A percentile compares a stretch with the other conserved stretches of the same genome.
Conservation (phyloP, 1,140 invertebrate genomes). For the Leptestheria dahalacensis region DNA sequence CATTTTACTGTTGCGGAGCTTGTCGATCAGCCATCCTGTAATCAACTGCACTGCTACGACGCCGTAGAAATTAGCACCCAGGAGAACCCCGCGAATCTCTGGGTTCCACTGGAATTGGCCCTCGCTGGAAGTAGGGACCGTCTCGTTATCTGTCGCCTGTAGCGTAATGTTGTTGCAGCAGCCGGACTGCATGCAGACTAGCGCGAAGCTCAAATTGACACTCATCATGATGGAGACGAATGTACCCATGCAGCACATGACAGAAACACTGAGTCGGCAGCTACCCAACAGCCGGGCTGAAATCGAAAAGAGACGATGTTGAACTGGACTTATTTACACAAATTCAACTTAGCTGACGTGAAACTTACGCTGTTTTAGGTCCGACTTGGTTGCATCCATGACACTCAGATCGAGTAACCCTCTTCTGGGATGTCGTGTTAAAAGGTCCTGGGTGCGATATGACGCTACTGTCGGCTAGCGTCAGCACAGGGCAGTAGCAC, state of each 20-base stretch:
- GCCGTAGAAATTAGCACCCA: constrained; percentile 31
- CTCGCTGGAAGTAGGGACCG: constrained; percentile 5
- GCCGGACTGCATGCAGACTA: constrained; percentile 22
- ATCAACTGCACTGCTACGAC: constrained; percentile 31
- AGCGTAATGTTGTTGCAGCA: not conserved
- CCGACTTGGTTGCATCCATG: no score
- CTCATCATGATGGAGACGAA: constrained; percentile 20
- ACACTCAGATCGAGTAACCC: no score
- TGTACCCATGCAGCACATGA: constrained; percentile 16
- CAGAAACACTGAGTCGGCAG: constrained; percentile 17
- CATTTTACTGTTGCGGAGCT: constrained; percentile 28
- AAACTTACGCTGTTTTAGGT: not conserved
- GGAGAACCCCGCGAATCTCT: constrained; percentile 27
- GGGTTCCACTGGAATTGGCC: constrained; percentile 27
- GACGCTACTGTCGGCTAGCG: no score
- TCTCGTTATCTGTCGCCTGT: not conserved
- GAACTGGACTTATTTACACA: no score
- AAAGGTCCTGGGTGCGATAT: no score
- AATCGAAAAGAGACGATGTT: not conserved
- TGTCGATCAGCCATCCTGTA: constrained; percentile 29
- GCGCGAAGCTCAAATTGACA: constrained; percentile 22
- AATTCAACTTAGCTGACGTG: not conserved
- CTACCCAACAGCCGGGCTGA: not conserved
- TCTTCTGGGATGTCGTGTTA: no score
- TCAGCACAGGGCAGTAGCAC: no score